These are phyloP conservation scores for Electrophaes corylata DNA, from an alignment of 2,888 invertebrate species.

Conservation along the genomic window DNA sequence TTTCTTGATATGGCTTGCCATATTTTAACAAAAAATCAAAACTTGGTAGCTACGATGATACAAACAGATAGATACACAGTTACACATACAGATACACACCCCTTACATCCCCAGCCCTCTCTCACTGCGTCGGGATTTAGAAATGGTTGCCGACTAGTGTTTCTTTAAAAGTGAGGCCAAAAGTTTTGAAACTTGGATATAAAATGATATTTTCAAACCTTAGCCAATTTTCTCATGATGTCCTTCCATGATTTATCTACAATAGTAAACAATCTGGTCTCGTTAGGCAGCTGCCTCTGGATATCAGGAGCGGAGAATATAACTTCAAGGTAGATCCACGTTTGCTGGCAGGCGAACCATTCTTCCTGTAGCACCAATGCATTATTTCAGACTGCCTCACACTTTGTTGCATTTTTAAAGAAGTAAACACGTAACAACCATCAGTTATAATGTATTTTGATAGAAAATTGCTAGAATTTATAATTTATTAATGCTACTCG, in stretches of 20 bases:
- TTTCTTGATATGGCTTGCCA: too few relatives aligned
- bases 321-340: constrained; percentile 97
- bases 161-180: too few relatives aligned
- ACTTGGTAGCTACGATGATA: too few relatives aligned
- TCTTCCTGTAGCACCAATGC: constrained; percentile 86
- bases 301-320: constrained; percentile 98
- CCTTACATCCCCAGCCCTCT: too few relatives aligned
- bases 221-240: constrained; percentile 91
- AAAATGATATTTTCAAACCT: constrained; percentile 62
- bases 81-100: too few relatives aligned
- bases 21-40: too few relatives aligned
- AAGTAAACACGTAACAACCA: background rate
- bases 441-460: background rate
- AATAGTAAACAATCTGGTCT: constrained; percentile 92
- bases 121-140: too few relatives aligned
- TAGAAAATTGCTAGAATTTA: background rate
- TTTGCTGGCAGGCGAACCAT: constrained; percentile 94
- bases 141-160: too few relatives aligned
- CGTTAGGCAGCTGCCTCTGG: constrained; percentile 95
- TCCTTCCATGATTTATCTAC: constrained; percentile 97
- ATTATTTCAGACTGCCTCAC: background rate
- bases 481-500: background rate
- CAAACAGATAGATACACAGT: too few relatives aligned
- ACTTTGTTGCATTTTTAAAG: background rate
- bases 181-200: background rate